Conservation (phyloP, 2,888 invertebrate genomes). For the Heteromurus nitidus region DNA sequence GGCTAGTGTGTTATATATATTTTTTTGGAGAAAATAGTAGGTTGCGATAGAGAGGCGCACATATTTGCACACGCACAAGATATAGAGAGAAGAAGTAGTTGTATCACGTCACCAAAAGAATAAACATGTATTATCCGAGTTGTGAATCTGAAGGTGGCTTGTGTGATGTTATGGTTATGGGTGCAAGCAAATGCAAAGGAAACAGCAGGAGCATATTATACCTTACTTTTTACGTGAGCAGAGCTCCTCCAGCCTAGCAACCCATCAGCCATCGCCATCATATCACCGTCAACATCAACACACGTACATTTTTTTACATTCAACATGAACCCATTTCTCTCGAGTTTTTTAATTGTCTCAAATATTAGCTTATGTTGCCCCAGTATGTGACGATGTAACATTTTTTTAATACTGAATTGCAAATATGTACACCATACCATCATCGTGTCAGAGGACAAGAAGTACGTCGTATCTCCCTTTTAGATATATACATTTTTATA, state of each 20-base stretch:
- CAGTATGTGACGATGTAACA: no score
- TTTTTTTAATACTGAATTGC: no score
- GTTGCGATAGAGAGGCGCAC: not conserved
- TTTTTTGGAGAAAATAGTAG: not conserved
- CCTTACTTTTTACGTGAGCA: conserved; percentile 26
- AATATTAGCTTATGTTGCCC: not conserved
- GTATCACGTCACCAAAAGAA: no score
- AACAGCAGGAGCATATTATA: not conserved
- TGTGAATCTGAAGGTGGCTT: no score
- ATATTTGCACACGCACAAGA: not conserved
- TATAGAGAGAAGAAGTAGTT: no score
- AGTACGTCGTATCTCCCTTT: not conserved
- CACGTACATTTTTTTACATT: not conserved
- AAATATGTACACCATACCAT: no score
- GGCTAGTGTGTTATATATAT: not conserved
- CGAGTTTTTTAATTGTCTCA: not conserved
- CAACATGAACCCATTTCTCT: no score
- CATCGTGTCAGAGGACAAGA: no score
- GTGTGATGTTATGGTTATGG: no score
- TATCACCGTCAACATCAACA: not conserved
- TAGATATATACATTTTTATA: not conserved
- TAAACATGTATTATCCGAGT: no score
- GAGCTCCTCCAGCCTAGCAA: conserved; percentile 52
- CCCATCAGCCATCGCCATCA: conserved; percentile 21
- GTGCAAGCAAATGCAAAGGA: not conserved